phyloP scores from a whole-genome alignment of 2,113 vertebrate genomes.

The Capricornis sumatraensis region DNA sequence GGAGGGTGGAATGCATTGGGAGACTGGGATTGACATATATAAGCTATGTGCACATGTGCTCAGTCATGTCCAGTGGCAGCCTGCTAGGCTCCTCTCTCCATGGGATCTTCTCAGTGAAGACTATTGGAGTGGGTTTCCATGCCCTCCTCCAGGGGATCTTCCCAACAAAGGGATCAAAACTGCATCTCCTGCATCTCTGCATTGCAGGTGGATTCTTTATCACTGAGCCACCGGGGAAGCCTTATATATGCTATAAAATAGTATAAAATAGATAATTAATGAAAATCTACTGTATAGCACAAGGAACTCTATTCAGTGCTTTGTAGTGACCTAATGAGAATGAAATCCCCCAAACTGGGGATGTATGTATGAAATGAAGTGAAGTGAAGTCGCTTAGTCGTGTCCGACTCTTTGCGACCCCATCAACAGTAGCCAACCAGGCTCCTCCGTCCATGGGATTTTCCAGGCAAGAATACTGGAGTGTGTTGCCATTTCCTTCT shows the following conservation, averaged over 20 bases:
- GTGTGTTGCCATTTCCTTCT: no score
- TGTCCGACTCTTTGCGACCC: no score
- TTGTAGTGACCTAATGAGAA: not conserved
- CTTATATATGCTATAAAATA: not conserved
- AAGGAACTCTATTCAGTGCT: not conserved
- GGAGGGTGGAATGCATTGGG: not conserved
- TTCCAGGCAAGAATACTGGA: no score
- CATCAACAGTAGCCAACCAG: no score
- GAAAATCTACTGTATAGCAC: not conserved
- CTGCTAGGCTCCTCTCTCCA: not conserved
- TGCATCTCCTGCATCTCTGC: not conserved
- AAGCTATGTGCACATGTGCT: not conserved
- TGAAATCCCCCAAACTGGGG: not conserved
- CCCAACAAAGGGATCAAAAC: not conserved
- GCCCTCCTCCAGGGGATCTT: not conserved
- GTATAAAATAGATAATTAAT: not conserved
- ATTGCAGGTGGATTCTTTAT: not conserved
- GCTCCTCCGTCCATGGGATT: no score
- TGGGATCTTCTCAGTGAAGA: not conserved
- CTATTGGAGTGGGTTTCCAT: not conserved
- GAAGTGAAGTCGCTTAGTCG: no score
- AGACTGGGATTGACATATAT: not conserved
- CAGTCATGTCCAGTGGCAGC: not conserved
- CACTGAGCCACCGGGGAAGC: not conserved
- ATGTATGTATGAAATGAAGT: not conserved